Base-by-base conservation (phyloP, 1,140 invertebrate species). In the Drosophila pallidifrons region DNA sequence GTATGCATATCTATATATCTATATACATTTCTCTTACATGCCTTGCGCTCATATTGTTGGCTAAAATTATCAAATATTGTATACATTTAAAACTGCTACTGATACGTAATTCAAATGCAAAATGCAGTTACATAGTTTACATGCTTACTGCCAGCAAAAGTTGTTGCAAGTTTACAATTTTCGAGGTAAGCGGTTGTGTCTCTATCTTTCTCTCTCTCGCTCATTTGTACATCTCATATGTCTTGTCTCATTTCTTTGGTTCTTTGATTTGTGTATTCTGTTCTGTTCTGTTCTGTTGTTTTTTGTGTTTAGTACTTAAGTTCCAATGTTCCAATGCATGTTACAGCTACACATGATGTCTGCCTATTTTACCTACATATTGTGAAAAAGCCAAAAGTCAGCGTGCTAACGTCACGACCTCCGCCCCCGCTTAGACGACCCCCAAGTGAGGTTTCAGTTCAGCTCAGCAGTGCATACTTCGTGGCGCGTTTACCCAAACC, bases 131-230 rank as follows among this genome's bases (percentile, higher is more conserved):
- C 77, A 91, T 89, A 89, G 85, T 79, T 91, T 91, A 90, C 79
- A 91, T 82, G 85, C 88, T 86, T 82, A 88, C 79, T 91, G 91
- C 79, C 91, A 91, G 81, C 90, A 91, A 91, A 91, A 91, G 74
- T 77, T 91, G 75, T 91, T 91, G 86, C 85, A 89, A 89, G 85
- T 89, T 76, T 91, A 91, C 81, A 88, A 91, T 91, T 91, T 91
- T 82, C 87, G 86, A 91, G 91, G 91, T 91, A 91, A 91, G 91
- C 82, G 78, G 81, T 58, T 79, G 69, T 74, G 20, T 77, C 61
- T 73, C 35, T 55, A 38, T 69, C 7, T 38, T 46, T 52, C 8
- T 2, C 28, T 43, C 15, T 7, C 45, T 57, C 15, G 63, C 43
- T 57, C 51, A 41, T 52, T 20, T 66, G 7, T 35, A 49, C 81